Evolutionary conservation across 2,888 invertebrate genomes (phyloP).

Genomic region (Dolichomitus sp.): DNA sequence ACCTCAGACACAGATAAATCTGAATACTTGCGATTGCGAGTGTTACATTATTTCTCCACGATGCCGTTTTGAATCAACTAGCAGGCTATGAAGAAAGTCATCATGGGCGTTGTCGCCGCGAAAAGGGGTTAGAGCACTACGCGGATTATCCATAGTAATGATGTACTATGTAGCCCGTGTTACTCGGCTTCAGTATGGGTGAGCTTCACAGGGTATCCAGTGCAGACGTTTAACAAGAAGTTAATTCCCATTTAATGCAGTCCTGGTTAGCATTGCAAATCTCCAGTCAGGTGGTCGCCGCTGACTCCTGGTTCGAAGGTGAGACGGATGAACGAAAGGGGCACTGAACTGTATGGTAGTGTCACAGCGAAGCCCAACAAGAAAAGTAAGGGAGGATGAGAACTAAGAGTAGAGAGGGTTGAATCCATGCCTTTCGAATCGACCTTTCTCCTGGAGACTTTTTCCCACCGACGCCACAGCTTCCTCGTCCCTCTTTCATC

Average conservation of each 20-base stretch:
- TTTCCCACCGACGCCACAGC: neutral
- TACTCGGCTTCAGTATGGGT: conserved; percentile 42
- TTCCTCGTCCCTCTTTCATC: neutral
- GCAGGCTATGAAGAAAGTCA: neutral
- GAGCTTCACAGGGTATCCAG: conserved; percentile 74
- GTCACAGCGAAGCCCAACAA: conserved; percentile 28
- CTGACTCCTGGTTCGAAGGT: conserved; percentile 27
- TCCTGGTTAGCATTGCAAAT: conserved; percentile 85
- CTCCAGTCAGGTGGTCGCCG: conserved; percentile 62
- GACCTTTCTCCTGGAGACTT: neutral
- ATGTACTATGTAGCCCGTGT: conserved; percentile 47
- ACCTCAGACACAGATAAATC: too few relatives aligned
- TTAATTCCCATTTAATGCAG: conserved; percentile 85
- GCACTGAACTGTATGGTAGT: conserved; percentile 16
- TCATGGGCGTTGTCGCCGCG: neutral
- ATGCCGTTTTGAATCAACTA: neutral
- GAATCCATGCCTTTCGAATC: conserved; percentile 2
- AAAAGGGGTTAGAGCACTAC: conserved; percentile 65
- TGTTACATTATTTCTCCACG: too few relatives aligned
- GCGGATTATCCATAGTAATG: conserved; percentile 78
- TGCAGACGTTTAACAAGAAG: conserved; percentile 84
- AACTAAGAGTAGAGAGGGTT: conserved; percentile 4
- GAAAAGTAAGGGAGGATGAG: conserved; percentile 22
- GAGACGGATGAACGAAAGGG: conserved; percentile 27
- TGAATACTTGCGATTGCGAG: too few relatives aligned